phyloP scores from a whole-genome alignment of 2,888 invertebrate genomes.

The Ormyrus thymus region DNA sequence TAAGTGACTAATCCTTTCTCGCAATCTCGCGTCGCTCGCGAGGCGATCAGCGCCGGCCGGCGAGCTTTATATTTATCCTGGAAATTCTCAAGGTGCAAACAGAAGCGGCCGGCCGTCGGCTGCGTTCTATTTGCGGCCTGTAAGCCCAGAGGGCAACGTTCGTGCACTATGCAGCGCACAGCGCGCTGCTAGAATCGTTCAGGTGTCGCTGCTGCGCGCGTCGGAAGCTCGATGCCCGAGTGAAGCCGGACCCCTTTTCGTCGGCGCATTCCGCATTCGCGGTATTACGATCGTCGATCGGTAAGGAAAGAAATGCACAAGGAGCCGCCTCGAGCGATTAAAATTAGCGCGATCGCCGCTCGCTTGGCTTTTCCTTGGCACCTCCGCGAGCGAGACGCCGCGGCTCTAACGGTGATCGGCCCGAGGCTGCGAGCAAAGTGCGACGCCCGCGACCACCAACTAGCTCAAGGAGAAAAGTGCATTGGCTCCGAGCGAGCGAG shows the following conservation, averaged over 20 bases:
- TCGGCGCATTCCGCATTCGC: too few species aligned
- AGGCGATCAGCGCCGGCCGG: background rate
- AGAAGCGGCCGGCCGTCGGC: background rate
- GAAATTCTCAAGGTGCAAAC: slow-evolving; percentile 51
- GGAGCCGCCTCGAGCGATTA: too few species aligned
- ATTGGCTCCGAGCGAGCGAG: slow-evolving; percentile 62
- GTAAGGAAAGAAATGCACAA: too few species aligned
- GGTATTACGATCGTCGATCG: too few species aligned
- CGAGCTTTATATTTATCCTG: slow-evolving; percentile 31
- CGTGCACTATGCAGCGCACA: slow-evolving; percentile 41
- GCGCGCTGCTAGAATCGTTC: slow-evolving; percentile 25
- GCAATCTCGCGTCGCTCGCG: background rate
- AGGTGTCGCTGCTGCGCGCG: background rate
- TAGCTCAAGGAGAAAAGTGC: slow-evolving; percentile 69
- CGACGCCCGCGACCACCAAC: slow-evolving; percentile 64
- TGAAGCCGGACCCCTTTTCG: too few species aligned
- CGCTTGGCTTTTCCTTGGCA: too few species aligned
- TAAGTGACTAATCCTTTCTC: background rate
- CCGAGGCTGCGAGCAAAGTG: slow-evolving; percentile 35
- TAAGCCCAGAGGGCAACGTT: slow-evolving; percentile 44
- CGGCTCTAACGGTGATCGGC: too few species aligned
- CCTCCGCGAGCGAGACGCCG: too few species aligned
- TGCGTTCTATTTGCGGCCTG: slow-evolving; percentile 47
- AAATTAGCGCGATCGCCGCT: too few species aligned
- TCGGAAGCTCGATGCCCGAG: too few species aligned